Conservation (phyloP, 2,888 invertebrate genomes). For the Cryptocheilus praepositus region DNA sequence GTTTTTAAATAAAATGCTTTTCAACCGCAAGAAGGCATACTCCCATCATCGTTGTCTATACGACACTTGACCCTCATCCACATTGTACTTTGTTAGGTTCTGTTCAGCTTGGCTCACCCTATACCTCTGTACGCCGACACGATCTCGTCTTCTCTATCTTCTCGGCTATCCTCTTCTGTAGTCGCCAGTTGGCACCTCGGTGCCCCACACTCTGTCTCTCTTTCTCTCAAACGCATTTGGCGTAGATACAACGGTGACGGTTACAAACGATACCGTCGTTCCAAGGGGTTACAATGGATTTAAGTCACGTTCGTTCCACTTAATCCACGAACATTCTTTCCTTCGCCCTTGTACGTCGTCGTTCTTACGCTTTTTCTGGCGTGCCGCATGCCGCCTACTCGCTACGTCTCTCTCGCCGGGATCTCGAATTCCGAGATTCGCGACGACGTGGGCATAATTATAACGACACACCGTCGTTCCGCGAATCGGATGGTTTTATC, state of each 20-base stretch:
- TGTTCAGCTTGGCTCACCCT: too few relatives aligned
- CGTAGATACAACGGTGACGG: constrained; percentile 44
- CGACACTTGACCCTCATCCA: too few relatives aligned
- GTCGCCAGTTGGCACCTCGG: not conserved
- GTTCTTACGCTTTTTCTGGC: too few relatives aligned
- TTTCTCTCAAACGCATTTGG: constrained; percentile 5
- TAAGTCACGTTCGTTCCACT: constrained; percentile 53
- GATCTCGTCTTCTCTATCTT: not conserved
- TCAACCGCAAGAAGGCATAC: too few relatives aligned
- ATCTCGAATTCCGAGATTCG: constrained; percentile 41
- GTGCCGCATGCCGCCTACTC: too few relatives aligned
- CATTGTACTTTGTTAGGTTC: too few relatives aligned
- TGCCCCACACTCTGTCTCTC: not conserved
- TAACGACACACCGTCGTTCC: constrained; percentile 14
- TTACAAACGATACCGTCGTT: constrained; percentile 55
- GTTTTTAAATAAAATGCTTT: too few relatives aligned
- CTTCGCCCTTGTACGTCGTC: constrained; percentile 18
- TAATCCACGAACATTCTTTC: constrained; percentile 54
- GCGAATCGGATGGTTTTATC: too few relatives aligned
- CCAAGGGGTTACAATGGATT: constrained; percentile 58
- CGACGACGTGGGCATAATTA: constrained; percentile 47
- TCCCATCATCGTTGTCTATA: too few relatives aligned
- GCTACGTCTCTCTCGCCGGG: not conserved
- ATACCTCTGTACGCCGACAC: not conserved
- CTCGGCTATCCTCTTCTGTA: not conserved